Percentiles rank a stretch among this genome's conserved stretches.
Conservation (phyloP, 1,140 invertebrate genomes). For the Ostrea denselamellosa region DNA sequence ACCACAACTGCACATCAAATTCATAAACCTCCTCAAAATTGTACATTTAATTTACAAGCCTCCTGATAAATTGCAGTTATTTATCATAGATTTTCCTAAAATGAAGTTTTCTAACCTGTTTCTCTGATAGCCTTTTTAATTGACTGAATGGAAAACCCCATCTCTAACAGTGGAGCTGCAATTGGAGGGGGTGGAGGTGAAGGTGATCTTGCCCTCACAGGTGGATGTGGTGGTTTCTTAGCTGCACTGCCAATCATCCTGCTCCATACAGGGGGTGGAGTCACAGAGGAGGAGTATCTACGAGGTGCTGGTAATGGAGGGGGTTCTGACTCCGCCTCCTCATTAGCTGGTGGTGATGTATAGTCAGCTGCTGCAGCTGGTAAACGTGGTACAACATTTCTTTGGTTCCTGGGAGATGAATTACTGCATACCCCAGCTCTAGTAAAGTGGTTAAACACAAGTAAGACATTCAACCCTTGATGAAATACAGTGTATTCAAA, state of each 20-base stretch:
- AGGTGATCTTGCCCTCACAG: constrained; percentile 71
- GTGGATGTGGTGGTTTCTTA: constrained; percentile 65
- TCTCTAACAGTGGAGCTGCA: constrained; percentile 82
- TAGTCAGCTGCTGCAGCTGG: constrained; percentile 34
- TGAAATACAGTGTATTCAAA: background rate
- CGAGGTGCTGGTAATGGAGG: constrained; percentile 55
- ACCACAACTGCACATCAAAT: too few species aligned
- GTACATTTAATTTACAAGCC: too few species aligned
- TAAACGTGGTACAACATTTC: background rate
- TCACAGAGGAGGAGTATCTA: constrained; percentile 43
- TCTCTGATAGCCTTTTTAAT: constrained; percentile 83
- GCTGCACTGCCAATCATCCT: constrained; percentile 35
- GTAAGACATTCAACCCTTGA: background rate
- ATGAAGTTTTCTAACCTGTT: constrained; percentile 75
- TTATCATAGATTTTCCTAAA: too few species aligned
- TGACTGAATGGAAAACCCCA: constrained; percentile 84
- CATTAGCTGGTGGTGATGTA: background rate
- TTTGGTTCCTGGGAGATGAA: constrained; percentile 13
- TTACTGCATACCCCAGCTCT: background rate
- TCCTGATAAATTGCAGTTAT: too few species aligned
- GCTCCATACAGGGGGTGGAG: constrained; percentile 42
- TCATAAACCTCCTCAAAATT: too few species aligned
- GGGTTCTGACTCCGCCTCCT: background rate
- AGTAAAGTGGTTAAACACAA: background rate
- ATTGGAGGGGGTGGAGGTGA: constrained; percentile 81